Evolutionary conservation across 2,797 vertebrate genomes (phyloP).

Genomic region (Nannoperca australis): DNA sequence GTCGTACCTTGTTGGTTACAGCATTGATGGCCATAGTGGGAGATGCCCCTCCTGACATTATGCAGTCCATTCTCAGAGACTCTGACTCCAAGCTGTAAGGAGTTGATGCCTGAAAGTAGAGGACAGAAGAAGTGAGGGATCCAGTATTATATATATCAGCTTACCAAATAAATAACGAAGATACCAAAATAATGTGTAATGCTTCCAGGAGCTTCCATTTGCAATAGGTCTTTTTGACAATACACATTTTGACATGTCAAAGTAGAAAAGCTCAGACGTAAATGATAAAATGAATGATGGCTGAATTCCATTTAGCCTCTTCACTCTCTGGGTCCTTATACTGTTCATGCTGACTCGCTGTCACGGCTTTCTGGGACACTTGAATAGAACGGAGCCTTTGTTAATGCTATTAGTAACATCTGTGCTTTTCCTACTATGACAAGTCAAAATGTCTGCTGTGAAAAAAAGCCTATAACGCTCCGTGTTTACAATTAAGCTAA

Average conservation of each 20-base stretch:
- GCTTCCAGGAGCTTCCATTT: constrained; percentile 1
- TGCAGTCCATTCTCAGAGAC: constrained; percentile 92
- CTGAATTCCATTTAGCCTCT: background rate
- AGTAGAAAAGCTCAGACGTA: background rate
- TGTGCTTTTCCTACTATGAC: background rate
- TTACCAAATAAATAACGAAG: background rate
- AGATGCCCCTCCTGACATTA: constrained; percentile 90
- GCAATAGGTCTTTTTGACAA: background rate
- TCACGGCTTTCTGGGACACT: background rate
- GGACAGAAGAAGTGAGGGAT: background rate
- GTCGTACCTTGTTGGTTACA: constrained; percentile 89
- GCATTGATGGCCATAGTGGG: constrained; percentile 90
- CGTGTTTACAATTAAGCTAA: background rate
- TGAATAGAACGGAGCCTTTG: background rate
- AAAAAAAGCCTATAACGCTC: background rate
- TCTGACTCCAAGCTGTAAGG: constrained; percentile 92
- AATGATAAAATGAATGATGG: background rate
- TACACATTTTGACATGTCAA: background rate
- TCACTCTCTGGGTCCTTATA: background rate
- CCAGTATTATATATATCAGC: background rate
- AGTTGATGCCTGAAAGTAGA: constrained; percentile 85
- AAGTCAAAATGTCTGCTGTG: background rate
- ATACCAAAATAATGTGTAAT: background rate
- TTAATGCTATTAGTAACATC: background rate
- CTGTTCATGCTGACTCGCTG: background rate